These are phyloP conservation scores for Blastobasis adustella DNA, from an alignment of 2,888 invertebrate genomes.

Conservation along the genomic window DNA sequence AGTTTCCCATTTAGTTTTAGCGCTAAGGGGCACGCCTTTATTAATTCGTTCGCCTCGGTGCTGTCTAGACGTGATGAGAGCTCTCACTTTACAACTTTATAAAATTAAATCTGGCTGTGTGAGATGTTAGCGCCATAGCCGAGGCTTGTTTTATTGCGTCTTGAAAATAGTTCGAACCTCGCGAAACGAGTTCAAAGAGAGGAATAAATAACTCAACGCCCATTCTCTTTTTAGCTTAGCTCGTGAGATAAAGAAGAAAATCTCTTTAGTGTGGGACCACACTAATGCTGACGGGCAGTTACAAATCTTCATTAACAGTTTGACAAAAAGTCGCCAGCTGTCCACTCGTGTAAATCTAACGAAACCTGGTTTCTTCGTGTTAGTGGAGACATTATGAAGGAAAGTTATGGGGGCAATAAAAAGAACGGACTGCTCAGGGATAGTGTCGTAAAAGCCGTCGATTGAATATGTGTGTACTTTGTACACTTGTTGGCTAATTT, in stretches of 20 bases:
- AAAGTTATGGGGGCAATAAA: conserved; percentile 14
- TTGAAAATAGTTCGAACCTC: conserved; percentile 36
- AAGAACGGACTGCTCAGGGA: conserved; percentile 4
- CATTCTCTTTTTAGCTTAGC: conserved; percentile 37
- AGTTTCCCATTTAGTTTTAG: conserved; percentile 47
- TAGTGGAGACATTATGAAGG: conserved; percentile 19
- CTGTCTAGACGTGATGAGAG: conserved; percentile 30
- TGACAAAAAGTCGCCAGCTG: conserved; percentile 60
- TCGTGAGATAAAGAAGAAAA: conserved; percentile 36
- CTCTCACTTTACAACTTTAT: conserved; percentile 35
- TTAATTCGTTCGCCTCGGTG: conserved; percentile 40
- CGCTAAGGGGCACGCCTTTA: conserved; percentile 39
- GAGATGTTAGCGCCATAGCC: conserved; percentile 24
- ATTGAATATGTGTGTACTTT: background rate
- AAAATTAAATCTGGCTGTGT: conserved; percentile 32
- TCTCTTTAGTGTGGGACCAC: conserved; percentile 48
- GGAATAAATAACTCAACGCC: conserved; percentile 42
- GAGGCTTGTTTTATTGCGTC: conserved; percentile 28
- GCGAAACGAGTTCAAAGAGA: conserved; percentile 51
- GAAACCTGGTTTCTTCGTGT: conserved; percentile 32
- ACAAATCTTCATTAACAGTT: conserved; percentile 65
- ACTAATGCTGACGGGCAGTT: conserved; percentile 45
- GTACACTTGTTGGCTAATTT: background rate
- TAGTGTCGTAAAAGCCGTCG: conserved; percentile 7
- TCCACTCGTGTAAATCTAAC: conserved; percentile 41